These are phyloP conservation scores for Cercocebus atys DNA, from an alignment of 2,113 vertebrate genomes.

Conservation along the genomic window DNA sequence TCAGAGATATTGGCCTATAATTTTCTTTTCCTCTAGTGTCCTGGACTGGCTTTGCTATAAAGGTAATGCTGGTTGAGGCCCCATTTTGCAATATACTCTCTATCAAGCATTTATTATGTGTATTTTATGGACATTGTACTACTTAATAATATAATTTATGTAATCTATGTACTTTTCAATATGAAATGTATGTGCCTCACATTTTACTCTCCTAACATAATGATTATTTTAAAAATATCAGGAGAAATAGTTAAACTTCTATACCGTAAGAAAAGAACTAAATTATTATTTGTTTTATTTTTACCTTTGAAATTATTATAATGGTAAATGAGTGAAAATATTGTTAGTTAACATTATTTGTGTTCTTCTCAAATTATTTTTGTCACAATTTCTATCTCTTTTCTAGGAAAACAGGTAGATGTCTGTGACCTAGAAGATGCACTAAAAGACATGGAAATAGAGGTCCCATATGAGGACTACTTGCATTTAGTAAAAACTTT, in stretches of 20 bases:
- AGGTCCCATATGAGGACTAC: conserved; percentile 52
- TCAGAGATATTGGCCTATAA: neutral
- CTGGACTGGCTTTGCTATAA: neutral
- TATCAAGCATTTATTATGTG: conserved; percentile 77
- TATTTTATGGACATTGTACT: conserved; percentile 79
- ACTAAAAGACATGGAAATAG: conserved; percentile 48
- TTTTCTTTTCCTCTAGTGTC: neutral
- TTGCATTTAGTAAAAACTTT: conserved; percentile 2
- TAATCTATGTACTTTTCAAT: conserved; percentile 72
- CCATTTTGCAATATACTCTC: conserved; percentile 76
- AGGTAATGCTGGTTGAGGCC: neutral
- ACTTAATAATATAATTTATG: conserved; percentile 69
- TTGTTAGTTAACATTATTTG: conserved; percentile 83
- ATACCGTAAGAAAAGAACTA: conserved; percentile 87
- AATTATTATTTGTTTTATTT: conserved; percentile 83
- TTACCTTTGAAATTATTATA: conserved; percentile 81
- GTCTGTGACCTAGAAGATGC: neutral
- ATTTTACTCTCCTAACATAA: conserved; percentile 75
- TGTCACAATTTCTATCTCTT: neutral
- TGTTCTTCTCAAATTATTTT: neutral
- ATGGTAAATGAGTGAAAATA: conserved; percentile 86
- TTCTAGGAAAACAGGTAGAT: conserved; percentile 33
- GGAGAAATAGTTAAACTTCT: conserved; percentile 79
- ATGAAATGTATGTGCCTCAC: conserved; percentile 81
- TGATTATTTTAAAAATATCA: conserved; percentile 55